Percentiles rank a stretch among this genome's conserved stretches.
Conservation (phyloP, 2,797 vertebrate species). For the Aulostomus chinensis region DNA sequence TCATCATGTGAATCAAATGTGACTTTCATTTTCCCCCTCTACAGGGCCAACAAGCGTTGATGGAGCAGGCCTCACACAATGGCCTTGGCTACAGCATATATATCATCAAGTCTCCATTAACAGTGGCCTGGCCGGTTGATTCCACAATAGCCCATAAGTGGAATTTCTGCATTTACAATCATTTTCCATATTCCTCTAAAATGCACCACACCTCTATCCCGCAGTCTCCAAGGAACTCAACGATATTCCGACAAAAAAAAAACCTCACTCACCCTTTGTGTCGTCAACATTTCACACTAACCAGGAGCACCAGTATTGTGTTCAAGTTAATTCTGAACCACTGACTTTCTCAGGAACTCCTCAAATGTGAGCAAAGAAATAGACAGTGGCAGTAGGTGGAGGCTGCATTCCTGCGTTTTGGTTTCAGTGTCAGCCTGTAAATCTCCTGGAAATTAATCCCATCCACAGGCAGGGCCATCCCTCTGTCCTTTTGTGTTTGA, state of each 20-base stretch:
- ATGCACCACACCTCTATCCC: slow-evolving; percentile 19
- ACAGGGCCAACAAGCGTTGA: slow-evolving; percentile 29
- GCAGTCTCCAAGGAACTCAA: slow-evolving; percentile 13
- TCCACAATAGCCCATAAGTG: slow-evolving; percentile 23
- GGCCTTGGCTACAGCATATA: slow-evolving; percentile 44
- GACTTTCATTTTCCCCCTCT: slow-evolving; percentile 29
- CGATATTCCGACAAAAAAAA: slow-evolving; percentile 29
- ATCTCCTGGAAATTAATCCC: slow-evolving; percentile 89
- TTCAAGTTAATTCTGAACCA: slow-evolving; percentile 81
- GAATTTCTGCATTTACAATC: slow-evolving; percentile 62
- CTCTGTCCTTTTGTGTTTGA: slow-evolving; percentile 83
- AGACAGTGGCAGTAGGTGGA: slow-evolving; percentile 65
- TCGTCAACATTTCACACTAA: slow-evolving; percentile 55
- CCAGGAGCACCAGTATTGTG: slow-evolving; percentile 68
- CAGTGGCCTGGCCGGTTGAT: slow-evolving; percentile 20
- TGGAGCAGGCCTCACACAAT: slow-evolving; percentile 62
- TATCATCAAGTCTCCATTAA: slow-evolving; percentile 56
- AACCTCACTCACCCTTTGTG: slow-evolving; percentile 14
- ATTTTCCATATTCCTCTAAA: slow-evolving; percentile 69
- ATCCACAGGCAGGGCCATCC: slow-evolving; percentile 68
- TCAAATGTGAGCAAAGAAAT: slow-evolving; percentile 21
- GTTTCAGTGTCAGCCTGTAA: slow-evolving; percentile 75
- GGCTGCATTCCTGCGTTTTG: slow-evolving; percentile 70
- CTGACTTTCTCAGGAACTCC: slow-evolving; percentile 67
- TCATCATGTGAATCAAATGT: slow-evolving; percentile 46